Conservation (phyloP, 2,888 invertebrate species). For the Pseudolycoriella hygida region DNA sequence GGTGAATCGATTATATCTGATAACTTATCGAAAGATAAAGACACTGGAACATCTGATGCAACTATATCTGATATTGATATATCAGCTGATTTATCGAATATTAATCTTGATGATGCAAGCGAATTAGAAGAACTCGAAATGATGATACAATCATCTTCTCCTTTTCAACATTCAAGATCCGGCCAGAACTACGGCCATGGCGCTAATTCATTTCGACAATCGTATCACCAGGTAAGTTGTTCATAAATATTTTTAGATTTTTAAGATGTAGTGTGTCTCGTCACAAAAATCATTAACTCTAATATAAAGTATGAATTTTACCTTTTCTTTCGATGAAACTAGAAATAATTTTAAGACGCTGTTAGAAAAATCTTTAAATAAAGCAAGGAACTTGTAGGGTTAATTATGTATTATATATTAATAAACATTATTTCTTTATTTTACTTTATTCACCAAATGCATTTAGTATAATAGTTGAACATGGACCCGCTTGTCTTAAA, state of each 20-base stretch:
- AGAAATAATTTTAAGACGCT: too few species aligned
- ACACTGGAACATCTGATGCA: background rate
- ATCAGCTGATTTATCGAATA: slow-evolving; percentile 5
- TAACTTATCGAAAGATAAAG: background rate
- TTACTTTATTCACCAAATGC: too few species aligned
- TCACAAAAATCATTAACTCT: too few species aligned
- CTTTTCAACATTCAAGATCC: slow-evolving; percentile 20
- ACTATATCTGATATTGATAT: slow-evolving; percentile 3
- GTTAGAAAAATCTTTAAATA: too few species aligned
- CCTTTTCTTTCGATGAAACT: too few species aligned
- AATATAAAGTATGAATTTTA: too few species aligned
- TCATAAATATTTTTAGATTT: background rate
- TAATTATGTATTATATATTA: too few species aligned
- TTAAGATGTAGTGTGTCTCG: background rate
- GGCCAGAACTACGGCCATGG: slow-evolving; percentile 13
- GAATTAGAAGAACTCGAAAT: slow-evolving; percentile 24
- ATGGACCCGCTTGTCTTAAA: too few species aligned
- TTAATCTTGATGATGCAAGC: slow-evolving; percentile 21
- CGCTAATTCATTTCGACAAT: slow-evolving; percentile 13
- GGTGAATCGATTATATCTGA: background rate
- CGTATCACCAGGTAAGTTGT: slow-evolving; percentile 11
- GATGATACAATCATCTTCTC: slow-evolving; percentile 27
- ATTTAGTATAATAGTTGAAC: too few species aligned
- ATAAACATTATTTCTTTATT: too few species aligned
- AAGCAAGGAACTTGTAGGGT: too few species aligned